Evolutionary conservation across 2,113 vertebrate species (phyloP).

Genomic region (Dascyllus trimaculatus): DNA sequence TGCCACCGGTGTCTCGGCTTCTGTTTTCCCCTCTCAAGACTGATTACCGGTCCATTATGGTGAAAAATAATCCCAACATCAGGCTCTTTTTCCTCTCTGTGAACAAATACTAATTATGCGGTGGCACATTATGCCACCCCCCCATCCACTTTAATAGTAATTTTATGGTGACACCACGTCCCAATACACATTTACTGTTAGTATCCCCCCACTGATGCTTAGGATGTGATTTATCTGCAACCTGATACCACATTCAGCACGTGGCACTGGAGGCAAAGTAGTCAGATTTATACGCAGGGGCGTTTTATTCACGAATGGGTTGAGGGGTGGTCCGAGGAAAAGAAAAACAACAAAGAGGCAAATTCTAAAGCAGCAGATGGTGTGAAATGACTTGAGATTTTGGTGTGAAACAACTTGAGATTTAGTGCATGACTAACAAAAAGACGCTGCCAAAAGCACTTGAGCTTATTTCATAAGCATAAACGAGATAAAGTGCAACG

Average conservation of each 20-base stretch:
- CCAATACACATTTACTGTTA: conserved; percentile 20
- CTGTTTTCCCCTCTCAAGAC: not conserved
- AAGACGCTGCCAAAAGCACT: conserved; percentile 71
- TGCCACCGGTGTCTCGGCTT: conserved; percentile 9
- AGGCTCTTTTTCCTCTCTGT: conserved; percentile 6
- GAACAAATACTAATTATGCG: conserved; percentile 39
- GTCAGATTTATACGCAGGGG: conserved; percentile 41
- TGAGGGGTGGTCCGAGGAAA: conserved; percentile 35
- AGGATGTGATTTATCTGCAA: conserved; percentile 42
- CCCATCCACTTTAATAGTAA: conserved; percentile 22
- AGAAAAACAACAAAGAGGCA: conserved; percentile 12
- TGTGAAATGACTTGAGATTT: conserved; percentile 69
- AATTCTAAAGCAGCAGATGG: conserved; percentile 76
- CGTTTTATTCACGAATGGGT: conserved; percentile 54
- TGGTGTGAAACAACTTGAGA: conserved; percentile 71
- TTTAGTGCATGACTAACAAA: conserved; percentile 75
- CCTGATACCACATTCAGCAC: conserved; percentile 35
- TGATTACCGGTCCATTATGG: not conserved
- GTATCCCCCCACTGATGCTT: conserved; percentile 29
- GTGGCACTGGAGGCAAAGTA: conserved; percentile 38
- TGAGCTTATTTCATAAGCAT: conserved; percentile 71
- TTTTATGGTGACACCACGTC: conserved; percentile 49
- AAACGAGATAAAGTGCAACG: conserved; percentile 74
- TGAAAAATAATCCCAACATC: not conserved
- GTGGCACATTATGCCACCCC: conserved; percentile 22